Conservation (phyloP, 1,140 invertebrate genomes). For the Bicyclus anynana region DNA sequence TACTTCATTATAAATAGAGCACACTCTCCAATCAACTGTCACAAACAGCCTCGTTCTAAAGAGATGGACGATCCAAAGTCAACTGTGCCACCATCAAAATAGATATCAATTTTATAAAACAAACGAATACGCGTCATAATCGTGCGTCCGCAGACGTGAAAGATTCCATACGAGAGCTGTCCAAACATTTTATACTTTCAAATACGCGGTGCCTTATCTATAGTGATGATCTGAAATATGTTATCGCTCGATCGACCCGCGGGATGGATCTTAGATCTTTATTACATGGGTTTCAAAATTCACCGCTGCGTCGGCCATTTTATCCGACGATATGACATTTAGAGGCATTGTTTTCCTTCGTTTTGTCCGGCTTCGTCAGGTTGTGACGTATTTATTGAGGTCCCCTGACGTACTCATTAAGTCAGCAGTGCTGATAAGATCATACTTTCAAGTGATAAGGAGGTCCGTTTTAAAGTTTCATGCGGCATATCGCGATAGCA, state of each 20-base stretch:
- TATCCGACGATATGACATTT: conserved; percentile 49
- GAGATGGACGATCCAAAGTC: conserved; percentile 27
- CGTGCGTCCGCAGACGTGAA: conserved; percentile 65
- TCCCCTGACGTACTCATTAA: conserved; percentile 41
- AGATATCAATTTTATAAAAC: conserved; percentile 20
- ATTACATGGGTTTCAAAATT: conserved; percentile 61
- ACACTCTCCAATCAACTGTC: conserved; percentile 34
- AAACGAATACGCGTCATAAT: conserved; percentile 50
- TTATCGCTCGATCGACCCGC: conserved; percentile 62
- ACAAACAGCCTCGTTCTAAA: conserved; percentile 37
- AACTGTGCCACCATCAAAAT: conserved; percentile 27
- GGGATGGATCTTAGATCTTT: conserved; percentile 71
- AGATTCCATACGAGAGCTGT: conserved; percentile 72
- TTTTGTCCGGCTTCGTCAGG: conserved; percentile 39
- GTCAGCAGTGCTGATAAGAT: conserved; percentile 57
- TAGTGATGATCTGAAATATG: conserved; percentile 69
- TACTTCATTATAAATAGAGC: conserved; percentile 38
- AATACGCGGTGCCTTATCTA: conserved; percentile 65
- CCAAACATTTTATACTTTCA: conserved; percentile 77
- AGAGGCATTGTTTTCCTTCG: conserved; percentile 55
- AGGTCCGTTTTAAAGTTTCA: conserved; percentile 15
- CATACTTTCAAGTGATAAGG: conserved; percentile 45
- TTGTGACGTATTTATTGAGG: conserved; percentile 67
- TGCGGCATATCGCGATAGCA: conserved; percentile 23
- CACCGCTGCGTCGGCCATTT: conserved; percentile 25